These are phyloP conservation scores for Noctua fimbriata DNA, from an alignment of 2,888 invertebrate species.

Conservation along the genomic window DNA sequence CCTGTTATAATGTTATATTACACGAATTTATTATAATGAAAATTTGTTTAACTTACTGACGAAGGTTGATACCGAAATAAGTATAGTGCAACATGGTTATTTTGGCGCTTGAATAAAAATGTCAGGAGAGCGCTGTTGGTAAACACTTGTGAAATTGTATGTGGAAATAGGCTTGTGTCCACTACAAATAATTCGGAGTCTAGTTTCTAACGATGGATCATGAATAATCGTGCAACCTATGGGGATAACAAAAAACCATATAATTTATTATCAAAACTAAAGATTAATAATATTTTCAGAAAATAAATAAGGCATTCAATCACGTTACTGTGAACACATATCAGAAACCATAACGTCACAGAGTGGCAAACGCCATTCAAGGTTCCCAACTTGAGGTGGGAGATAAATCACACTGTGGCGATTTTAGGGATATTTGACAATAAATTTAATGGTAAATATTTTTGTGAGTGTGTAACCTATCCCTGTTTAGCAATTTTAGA, in stretches of 20 bases:
- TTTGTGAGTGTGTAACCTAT: too few species aligned
- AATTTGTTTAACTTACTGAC: slow-evolving; percentile 12
- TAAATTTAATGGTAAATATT: too few species aligned
- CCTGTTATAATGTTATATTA: slow-evolving; percentile 49
- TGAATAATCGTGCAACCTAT: background rate
- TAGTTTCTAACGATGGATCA: background rate
- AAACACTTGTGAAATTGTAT: background rate
- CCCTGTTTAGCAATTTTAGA: too few species aligned
- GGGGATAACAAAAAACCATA: background rate
- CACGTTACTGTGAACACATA: background rate
- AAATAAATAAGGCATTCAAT: background rate
- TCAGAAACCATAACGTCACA: too few species aligned
- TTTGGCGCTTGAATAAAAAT: background rate
- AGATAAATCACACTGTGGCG: too few species aligned
- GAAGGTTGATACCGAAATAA: background rate
- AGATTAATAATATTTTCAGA: background rate
- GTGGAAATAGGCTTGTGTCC: background rate
- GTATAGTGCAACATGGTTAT: background rate
- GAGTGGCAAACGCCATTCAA: too few species aligned
- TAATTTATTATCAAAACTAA: background rate
- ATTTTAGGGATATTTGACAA: too few species aligned
- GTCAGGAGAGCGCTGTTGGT: background rate
- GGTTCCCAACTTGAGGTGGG: too few species aligned
- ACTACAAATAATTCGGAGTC: background rate
- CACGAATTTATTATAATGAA: slow-evolving; percentile 29